Conservation (phyloP, 2,888 invertebrate species). For the Thysanoteuthis rhombus region DNA sequence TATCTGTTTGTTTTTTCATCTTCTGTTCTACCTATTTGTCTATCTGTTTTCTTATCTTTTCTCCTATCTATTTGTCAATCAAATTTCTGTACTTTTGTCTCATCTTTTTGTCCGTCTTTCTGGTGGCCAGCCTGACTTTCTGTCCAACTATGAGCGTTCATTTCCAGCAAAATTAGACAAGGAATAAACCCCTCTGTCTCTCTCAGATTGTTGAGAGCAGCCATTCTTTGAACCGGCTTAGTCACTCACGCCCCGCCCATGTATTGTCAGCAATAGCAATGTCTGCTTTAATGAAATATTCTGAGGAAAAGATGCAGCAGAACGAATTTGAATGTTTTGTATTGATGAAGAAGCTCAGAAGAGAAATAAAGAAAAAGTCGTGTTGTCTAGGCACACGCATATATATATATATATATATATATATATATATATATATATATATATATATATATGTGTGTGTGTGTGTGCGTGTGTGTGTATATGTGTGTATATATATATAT, state of each 20-base stretch:
- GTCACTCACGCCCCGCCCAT: too few species aligned
- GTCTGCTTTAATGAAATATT: not conserved
- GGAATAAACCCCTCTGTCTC: not conserved
- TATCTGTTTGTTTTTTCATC: not conserved
- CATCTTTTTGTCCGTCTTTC: not conserved
- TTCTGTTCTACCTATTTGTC: not conserved
- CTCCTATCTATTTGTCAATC: not conserved
- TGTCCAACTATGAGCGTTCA: too few species aligned
- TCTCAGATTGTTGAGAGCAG: not conserved
- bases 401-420: too few species aligned
- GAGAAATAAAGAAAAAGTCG: not conserved
- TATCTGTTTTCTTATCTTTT: not conserved
- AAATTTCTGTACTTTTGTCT: not conserved
- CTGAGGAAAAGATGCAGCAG: not conserved
- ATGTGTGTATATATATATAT: too few species aligned
- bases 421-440: too few species aligned
- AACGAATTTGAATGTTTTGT: not conserved
- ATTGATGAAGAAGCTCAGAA: not conserved
- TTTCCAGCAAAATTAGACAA: too few species aligned
- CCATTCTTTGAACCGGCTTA: not conserved
- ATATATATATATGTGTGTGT: too few species aligned
- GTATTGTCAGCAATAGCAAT: not conserved
- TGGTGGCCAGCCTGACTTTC: not conserved
- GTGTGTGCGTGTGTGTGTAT: too few species aligned
- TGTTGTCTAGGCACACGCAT: not conserved